phyloP scores from a whole-genome alignment of 2,888 invertebrate genomes.

The Sesamia inferens region DNA sequence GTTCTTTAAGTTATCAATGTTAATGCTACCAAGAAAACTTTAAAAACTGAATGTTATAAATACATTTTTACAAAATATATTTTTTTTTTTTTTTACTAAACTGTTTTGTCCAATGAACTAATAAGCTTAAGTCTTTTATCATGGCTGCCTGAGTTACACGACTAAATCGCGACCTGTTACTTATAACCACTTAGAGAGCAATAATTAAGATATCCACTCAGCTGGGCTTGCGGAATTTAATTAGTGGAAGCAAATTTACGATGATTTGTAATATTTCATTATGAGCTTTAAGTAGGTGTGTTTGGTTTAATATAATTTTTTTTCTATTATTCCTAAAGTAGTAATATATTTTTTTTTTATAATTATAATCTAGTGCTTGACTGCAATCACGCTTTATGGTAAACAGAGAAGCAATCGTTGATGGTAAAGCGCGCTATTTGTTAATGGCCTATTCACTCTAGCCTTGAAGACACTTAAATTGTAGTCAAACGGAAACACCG shows the following conservation, averaged over 20 bases:
- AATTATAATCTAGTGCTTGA: too few relatives aligned
- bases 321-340: neutral
- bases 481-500: too few relatives aligned
- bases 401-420: too few relatives aligned
- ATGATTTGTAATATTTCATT: conserved; percentile 10
- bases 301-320: neutral
- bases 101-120: conserved; percentile 39
- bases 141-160: conserved; percentile 27
- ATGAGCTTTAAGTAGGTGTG: neutral
- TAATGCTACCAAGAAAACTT: conserved; percentile 3
- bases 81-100: conserved; percentile 15
- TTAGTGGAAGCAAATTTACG: conserved; percentile 6
- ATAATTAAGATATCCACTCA: conserved; percentile 28
- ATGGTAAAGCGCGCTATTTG: too few relatives aligned
- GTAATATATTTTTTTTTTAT: too few relatives aligned
- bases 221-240: conserved; percentile 29
- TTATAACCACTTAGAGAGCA: conserved; percentile 14
- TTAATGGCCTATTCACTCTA: too few relatives aligned
- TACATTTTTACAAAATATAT: neutral
- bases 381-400: too few relatives aligned
- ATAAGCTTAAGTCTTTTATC: conserved; percentile 35
- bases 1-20: conserved; percentile 1
- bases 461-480: too few relatives aligned
- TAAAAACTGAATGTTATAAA: neutral
- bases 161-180: conserved; percentile 29